Percentiles rank a stretch among this genome's conserved stretches.
Evolutionary conservation across 2,113 vertebrate species (phyloP).

Genomic region (Alexandromys fortis): DNA sequence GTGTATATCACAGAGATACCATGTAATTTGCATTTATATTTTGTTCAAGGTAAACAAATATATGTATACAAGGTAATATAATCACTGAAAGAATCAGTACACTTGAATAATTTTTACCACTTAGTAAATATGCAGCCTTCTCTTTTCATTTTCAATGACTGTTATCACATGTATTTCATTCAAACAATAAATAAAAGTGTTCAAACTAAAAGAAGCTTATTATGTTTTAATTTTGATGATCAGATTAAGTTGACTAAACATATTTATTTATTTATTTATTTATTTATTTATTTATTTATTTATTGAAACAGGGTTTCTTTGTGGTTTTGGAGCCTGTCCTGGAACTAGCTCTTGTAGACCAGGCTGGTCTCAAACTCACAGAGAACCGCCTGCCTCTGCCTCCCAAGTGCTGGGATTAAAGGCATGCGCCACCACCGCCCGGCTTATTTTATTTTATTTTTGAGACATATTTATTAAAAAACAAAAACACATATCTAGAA

Average conservation of each 20-base stretch:
- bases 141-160: slow-evolving; percentile 42
- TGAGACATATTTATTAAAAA: not conserved
- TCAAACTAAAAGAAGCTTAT: not conserved
- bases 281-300: too few relatives aligned
- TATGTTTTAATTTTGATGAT: slow-evolving; percentile 29
- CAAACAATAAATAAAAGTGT: not conserved
- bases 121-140: not conserved
- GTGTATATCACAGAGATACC: not conserved
- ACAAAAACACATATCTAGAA: not conserved
- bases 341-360: too few relatives aligned
- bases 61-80: not conserved
- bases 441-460: too few relatives aligned
- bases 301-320: too few relatives aligned
- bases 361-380: too few relatives aligned
- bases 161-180: not conserved
- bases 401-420: too few relatives aligned
- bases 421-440: too few relatives aligned
- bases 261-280: not conserved
- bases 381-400: too few relatives aligned
- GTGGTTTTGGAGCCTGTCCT: too few relatives aligned
- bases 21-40: not conserved
- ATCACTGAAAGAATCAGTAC: not conserved
- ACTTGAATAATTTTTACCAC: not conserved
- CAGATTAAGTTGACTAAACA: not conserved
- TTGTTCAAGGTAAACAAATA: not conserved